Evolutionary conservation across 1,140 invertebrate genomes (phyloP), one percentile per base, ranked within the genome.

Genomic region (Idris sp.): DNA sequence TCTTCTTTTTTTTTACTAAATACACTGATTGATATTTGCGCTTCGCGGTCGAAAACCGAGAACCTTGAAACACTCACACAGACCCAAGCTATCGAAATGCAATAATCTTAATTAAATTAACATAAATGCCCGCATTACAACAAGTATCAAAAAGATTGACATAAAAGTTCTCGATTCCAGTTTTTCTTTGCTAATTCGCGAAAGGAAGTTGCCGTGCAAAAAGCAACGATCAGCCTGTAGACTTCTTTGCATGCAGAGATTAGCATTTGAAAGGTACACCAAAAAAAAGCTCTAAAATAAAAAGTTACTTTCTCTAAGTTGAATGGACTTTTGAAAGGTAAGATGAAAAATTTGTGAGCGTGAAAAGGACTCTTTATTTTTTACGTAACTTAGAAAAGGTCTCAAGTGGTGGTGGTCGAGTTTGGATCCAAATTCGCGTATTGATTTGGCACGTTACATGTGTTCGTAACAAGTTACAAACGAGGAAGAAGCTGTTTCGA

Each of bases 391-490:
- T 22, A 6, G 19, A 22, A 22, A 22, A 22, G 19, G 56, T 65
- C 56, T 67, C 41, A 40, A 36, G 33, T 33, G 38, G 64, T 26
- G 22, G 40, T 56, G 61, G 61, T 56, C 59, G 36, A 19, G 30
- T 8, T 10, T 10, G 43, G 31, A 64, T 61, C 62, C 49, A 58
- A 76, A 72, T 72, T 71, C 74, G 33, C 46, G 62, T 76, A 76
- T 76, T 68, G 74, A 72, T 76, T 71, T 51, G 64, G 22, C n/a
- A 14, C 35, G 41, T 18, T 56, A 71, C 48, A 44, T 75, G 46
- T 75, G 61, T 69, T 69, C 51, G 53, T 51, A 73, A 72, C 68
- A 72, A 69, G 33, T 73, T 76, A 68, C 61, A 44, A 68, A 61
- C 59, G 59, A 46, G 28, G 46, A 76, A 56, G 58, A 56, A 56